These are phyloP conservation scores for Aethes cnicana DNA, from an alignment of 2,888 invertebrate species.

Conservation along the genomic window DNA sequence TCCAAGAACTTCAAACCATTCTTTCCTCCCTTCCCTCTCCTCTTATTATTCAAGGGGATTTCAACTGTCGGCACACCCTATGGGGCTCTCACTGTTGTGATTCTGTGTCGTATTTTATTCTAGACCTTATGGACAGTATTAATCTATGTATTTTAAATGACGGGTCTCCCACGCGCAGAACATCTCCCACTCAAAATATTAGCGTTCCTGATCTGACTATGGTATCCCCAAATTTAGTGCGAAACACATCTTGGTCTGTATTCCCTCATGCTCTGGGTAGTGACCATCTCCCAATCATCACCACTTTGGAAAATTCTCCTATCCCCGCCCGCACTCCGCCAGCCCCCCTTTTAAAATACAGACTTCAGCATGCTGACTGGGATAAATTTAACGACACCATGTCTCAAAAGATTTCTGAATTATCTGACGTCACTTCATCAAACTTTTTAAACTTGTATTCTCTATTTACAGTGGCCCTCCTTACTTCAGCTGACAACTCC, in stretches of 20 bases:
- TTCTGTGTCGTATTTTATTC: neutral
- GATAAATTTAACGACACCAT: no score
- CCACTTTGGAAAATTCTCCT: neutral
- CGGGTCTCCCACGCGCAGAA: constrained; percentile 18
- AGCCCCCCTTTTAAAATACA: neutral
- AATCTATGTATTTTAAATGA: constrained; percentile 28
- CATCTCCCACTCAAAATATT: constrained; percentile 16
- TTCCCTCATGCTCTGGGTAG: neutral
- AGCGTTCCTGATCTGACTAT: constrained; percentile 12
- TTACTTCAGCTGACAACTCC: no score
- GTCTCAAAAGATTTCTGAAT: no score
- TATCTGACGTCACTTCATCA: no score
- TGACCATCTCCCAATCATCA: neutral
- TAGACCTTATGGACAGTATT: constrained; percentile 19
- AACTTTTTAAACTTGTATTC: no score
- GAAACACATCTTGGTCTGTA: neutral
- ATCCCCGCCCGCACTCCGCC: neutral
- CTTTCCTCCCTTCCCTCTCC: constrained; percentile 11
- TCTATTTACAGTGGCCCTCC: no score
- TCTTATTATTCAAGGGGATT: no score
- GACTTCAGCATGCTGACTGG: no score
- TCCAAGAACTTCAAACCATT: constrained; percentile 14
- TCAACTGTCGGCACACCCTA: no score
- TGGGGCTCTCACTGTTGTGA: constrained; percentile 25
- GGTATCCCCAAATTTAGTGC: neutral